Percentiles rank a stretch among this genome's conserved stretches.
phyloP scores from a whole-genome alignment of 2,113 vertebrate genomes.

The Myanophis thanlyinensis region DNA sequence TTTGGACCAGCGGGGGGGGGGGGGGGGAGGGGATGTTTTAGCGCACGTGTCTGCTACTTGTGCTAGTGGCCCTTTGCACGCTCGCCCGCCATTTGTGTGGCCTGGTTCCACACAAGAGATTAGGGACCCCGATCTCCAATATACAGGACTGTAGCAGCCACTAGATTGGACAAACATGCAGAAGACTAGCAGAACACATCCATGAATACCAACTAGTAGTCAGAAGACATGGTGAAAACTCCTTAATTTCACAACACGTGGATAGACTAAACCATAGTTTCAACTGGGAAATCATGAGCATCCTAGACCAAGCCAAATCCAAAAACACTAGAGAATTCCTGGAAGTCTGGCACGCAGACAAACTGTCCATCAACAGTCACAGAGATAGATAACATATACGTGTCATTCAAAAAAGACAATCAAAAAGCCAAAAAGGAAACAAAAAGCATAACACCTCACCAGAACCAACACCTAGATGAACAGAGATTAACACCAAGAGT shows the following conservation, averaged over 20 bases:
- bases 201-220: not conserved
- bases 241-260: not conserved
- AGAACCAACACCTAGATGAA: not conserved
- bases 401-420: not conserved
- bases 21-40: not conserved
- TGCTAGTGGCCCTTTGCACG: not conserved
- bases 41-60: not conserved
- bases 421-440: not conserved
- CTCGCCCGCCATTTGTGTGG: not conserved
- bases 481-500: not conserved
- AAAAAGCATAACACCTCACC: not conserved
- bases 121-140: not conserved
- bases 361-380: not conserved
- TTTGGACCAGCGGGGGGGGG: accelerated
- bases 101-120: too few species aligned
- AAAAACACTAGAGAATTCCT: not conserved
- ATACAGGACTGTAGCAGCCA: not conserved
- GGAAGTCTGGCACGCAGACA: not conserved
- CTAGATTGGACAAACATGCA: not conserved
- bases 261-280: not conserved
- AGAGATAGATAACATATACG: not conserved
- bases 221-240: not conserved
- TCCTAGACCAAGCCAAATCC: not conserved
- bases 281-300: not conserved
- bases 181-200: not conserved